Base-by-base conservation (phyloP, 2,888 invertebrate genomes). In the Xanthostigma xanthostigma region DNA sequence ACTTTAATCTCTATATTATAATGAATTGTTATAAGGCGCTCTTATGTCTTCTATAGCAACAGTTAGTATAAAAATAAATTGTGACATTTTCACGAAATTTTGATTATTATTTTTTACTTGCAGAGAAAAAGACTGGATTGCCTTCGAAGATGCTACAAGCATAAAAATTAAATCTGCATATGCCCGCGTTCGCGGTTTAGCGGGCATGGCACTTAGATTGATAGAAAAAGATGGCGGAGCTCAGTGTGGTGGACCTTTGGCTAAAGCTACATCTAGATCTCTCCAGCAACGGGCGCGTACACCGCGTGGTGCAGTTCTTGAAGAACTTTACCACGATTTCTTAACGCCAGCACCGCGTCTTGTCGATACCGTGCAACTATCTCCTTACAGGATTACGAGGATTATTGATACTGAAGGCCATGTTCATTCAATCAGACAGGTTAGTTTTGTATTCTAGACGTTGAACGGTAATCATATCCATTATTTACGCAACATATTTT, bases 151-250 rank as follows among this genome's bases (percentile, higher is more conserved):
- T 60, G 66, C 76, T 1, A 79, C 77, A 13, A 82, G 83, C 43
- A 73, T 81, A 13, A 78, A 81, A 58, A 84, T 85, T 54, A 86
- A 85, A 69, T 81, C 81, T 10, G 85, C 84, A 63, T 86, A 86
- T 63, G 74, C 78, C 0, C 64, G 84, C 34, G 74, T 86, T 10
- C 72, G 85, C 1, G 81, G 81, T 3, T 64, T 86, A 9, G 84
- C 80, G 0, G 85, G 85, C 1, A 62, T 83, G 17, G 83, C 79
- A 1, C 63, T 86, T 44, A 68, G 69, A 53, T 59, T 67, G 1
- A 66, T 78, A 0, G 77, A 79, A 49, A 72, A 73, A 41, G 84
- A 84, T 55, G 66, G 69, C 38, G 72, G 73, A 46, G 68, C 68
- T 0, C 66, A 69, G 0, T 75, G 76, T 49, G 75, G 71, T n/a